Conservation (phyloP, 2,888 invertebrate genomes). For the Scaptomyza caliginosa region DNA sequence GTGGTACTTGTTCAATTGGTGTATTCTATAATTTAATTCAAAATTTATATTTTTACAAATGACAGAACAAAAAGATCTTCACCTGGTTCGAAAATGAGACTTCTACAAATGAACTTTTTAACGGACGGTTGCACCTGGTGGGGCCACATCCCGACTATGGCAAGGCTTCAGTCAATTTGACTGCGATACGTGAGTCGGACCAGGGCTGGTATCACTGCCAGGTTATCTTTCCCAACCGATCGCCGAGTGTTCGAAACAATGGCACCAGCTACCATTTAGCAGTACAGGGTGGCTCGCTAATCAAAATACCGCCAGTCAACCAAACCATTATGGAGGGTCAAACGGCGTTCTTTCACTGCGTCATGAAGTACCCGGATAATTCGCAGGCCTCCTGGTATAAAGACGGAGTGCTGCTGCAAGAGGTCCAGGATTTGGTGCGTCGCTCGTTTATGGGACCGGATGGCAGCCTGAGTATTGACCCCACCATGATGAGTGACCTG, state of each 20-base stretch:
- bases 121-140: constrained; percentile 89
- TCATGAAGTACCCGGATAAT: constrained; percentile 89
- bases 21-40: neutral
- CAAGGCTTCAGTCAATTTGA: constrained; percentile 90
- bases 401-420: constrained; percentile 87
- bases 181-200: constrained; percentile 93
- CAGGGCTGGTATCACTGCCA: constrained; percentile 96
- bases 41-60: neutral
- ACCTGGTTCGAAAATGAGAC: constrained; percentile 91
- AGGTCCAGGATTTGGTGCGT: constrained; percentile 87
- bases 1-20: neutral
- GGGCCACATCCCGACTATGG: constrained; percentile 85
- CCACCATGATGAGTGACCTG: constrained; percentile 91
- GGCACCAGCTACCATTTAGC: constrained; percentile 95
- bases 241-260: constrained; percentile 93
- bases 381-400: constrained; percentile 87
- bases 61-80: constrained; percentile 90
- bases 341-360: constrained; percentile 92
- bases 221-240: constrained; percentile 93
- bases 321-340: constrained; percentile 94
- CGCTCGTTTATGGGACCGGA: constrained; percentile 88
- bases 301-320: constrained; percentile 94
- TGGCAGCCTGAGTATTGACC: constrained; percentile 91
- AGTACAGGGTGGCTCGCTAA: constrained; percentile 94
- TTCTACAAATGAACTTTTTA: constrained; percentile 88